Percentiles rank a stretch among this genome's conserved stretches.
Evolutionary conservation across 2,888 invertebrate species (phyloP).

Genomic region (Eurois occulta): DNA sequence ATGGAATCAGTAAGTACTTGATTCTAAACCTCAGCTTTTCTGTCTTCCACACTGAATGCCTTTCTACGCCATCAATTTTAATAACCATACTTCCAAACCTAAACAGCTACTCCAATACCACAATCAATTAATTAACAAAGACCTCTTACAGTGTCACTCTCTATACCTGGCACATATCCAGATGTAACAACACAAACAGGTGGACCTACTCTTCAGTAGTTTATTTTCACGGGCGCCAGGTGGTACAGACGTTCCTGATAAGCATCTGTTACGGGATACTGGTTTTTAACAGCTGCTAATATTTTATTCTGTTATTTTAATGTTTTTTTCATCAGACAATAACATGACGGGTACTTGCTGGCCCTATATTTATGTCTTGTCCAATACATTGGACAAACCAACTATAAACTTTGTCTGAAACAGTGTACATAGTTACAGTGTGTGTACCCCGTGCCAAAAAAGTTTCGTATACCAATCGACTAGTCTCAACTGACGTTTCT

Average conservation of each 20-base stretch:
- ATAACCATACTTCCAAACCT: not conserved
- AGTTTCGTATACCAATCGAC: conserved; percentile 18
- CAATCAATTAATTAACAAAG: not conserved
- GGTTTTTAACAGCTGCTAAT: not conserved
- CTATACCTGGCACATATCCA: conserved; percentile 54
- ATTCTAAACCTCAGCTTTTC: not conserved
- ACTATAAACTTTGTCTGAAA: not conserved
- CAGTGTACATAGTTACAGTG: not conserved
- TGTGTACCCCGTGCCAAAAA: conserved; percentile 20
- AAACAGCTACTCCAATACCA: too few species aligned
- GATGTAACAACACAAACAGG: conserved; percentile 26
- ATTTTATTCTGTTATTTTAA: not conserved
- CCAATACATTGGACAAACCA: not conserved
- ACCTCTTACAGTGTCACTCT: conserved; percentile 13
- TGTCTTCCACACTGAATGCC: not conserved
- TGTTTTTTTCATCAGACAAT: not conserved
- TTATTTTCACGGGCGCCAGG: conserved; percentile 41
- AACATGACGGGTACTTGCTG: not conserved
- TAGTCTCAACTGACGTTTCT: conserved; percentile 11
- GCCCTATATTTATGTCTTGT: not conserved
- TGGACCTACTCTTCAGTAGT: conserved; percentile 22
- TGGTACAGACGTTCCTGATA: not conserved
- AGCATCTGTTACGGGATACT: conserved; percentile 7
- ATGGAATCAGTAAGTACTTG: not conserved
- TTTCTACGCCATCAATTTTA: not conserved